Conservation (phyloP, 1,140 invertebrate species). For the Ceratitis capitata region DNA sequence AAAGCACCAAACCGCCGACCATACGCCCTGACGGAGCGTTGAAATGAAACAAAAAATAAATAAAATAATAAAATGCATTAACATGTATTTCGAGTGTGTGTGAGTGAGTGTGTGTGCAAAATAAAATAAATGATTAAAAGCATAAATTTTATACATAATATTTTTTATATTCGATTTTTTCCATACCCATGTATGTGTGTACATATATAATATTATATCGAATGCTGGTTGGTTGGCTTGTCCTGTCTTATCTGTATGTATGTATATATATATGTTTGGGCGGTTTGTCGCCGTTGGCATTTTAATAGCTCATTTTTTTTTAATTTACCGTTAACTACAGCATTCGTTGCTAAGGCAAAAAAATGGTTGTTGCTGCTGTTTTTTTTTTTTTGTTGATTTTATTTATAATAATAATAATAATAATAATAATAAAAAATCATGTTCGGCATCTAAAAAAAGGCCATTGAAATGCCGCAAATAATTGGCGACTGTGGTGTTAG, state of each 20-base stretch:
- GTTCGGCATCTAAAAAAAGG: slow-evolving; percentile 29
- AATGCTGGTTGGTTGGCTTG: not conserved
- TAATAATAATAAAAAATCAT: slow-evolving; percentile 1
- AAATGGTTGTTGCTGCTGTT: not conserved
- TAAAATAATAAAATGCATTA: slow-evolving; percentile 32
- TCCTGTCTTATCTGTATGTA: too few relatives aligned
- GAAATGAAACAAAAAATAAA: not conserved
- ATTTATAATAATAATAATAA: not conserved
- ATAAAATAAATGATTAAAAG: slow-evolving; percentile 17
- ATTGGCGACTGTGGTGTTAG: slow-evolving; percentile 27
- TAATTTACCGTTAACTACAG: not conserved
- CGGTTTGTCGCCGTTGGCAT: not conserved
- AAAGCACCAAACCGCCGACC: not conserved
- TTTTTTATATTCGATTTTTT: not conserved
- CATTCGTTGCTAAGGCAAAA: not conserved
- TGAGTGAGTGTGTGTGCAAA: too few relatives aligned
- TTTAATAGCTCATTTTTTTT: not conserved
- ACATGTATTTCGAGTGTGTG: slow-evolving; percentile 9
- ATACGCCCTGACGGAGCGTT: not conserved
- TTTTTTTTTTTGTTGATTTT: too few relatives aligned
- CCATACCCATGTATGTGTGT: not conserved
- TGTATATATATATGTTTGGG: too few relatives aligned
- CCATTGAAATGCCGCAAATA: slow-evolving; percentile 23
- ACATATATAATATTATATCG: not conserved
- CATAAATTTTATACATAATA: not conserved